Percentiles rank a stretch among this genome's conserved stretches.
Conservation (phyloP, 1,140 invertebrate genomes). For the Papilio polyxenes region DNA sequence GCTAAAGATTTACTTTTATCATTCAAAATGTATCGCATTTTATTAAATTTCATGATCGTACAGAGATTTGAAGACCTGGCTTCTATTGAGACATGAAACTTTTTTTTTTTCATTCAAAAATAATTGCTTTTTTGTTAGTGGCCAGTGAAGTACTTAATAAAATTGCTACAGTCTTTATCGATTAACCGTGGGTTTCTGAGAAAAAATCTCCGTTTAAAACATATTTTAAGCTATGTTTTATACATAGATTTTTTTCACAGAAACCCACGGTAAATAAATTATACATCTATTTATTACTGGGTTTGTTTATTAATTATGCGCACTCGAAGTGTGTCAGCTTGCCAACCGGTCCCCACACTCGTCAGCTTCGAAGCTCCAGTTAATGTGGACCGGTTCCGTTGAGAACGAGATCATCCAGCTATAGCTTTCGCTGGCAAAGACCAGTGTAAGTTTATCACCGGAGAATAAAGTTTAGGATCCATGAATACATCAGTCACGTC, state of each 20-base stretch:
- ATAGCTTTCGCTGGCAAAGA: slow-evolving; percentile 1
- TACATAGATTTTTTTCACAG: no score
- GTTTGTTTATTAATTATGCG: slow-evolving; percentile 2
- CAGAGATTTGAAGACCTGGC: neutral
- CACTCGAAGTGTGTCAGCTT: slow-evolving; percentile 4
- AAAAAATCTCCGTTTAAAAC: no score
- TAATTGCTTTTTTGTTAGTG: neutral
- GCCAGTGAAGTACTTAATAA: neutral
- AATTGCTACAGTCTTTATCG: neutral
- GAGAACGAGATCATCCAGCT: slow-evolving; percentile 9
- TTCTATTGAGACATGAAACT: neutral
- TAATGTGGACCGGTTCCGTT: slow-evolving; percentile 11
- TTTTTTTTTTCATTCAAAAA: neutral
- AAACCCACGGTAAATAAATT: neutral
- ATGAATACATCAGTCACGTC: neutral
- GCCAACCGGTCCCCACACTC: neutral
- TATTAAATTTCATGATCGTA: neutral
- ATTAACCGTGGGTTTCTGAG: neutral
- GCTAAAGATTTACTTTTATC: neutral
- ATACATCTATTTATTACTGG: neutral
- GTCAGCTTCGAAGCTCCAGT: neutral
- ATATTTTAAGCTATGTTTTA: no score
- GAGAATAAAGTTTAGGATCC: neutral
- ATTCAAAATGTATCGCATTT: neutral
- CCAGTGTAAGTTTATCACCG: neutral